A percentile compares a stretch with the other conserved stretches of the same genome.
These are phyloP conservation scores for Brachionus rotundiformis DNA, from an alignment of 1,140 invertebrate genomes.

Conservation along the genomic window DNA sequence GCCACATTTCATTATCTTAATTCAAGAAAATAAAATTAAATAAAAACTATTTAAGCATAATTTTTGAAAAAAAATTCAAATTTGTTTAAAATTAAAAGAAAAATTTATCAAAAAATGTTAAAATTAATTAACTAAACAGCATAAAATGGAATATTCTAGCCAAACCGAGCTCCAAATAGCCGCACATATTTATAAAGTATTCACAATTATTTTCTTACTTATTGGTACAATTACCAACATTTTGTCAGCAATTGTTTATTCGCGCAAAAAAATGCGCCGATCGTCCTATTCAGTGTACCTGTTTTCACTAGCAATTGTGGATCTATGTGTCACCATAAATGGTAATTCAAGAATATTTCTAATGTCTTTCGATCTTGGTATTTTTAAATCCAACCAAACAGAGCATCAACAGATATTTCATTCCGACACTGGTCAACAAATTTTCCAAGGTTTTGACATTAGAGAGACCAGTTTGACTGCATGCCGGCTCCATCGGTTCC, in stretches of 20 bases:
- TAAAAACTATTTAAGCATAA: too few relatives aligned
- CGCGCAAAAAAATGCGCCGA: conserved; percentile 44
- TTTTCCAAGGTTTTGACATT: conserved; percentile 42
- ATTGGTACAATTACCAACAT: conserved; percentile 2
- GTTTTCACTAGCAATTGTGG: conserved; percentile 24
- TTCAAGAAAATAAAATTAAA: too few relatives aligned
- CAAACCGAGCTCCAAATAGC: not conserved
- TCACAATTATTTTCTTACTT: conserved; percentile 3
- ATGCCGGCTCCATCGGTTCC: conserved; percentile 25
- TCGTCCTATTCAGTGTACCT: conserved; percentile 48
- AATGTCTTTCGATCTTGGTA: conserved; percentile 18
- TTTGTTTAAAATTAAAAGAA: not conserved
- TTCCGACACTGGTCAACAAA: not conserved
- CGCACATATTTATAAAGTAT: conserved; percentile 10
- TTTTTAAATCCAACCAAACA: not conserved
- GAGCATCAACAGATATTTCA: not conserved
- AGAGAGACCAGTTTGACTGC: not conserved
- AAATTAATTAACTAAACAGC: too few relatives aligned
- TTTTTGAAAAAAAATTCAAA: not conserved
- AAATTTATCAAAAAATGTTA: not conserved
- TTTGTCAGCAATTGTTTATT: conserved; percentile 37
- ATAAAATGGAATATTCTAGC: not conserved
- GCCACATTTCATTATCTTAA: too few relatives aligned
- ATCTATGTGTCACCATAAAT: conserved; percentile 3
- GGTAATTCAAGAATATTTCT: conserved; percentile 38